Base-by-base conservation (phyloP, 2,888 invertebrate genomes). In the Philaethria dido region DNA sequence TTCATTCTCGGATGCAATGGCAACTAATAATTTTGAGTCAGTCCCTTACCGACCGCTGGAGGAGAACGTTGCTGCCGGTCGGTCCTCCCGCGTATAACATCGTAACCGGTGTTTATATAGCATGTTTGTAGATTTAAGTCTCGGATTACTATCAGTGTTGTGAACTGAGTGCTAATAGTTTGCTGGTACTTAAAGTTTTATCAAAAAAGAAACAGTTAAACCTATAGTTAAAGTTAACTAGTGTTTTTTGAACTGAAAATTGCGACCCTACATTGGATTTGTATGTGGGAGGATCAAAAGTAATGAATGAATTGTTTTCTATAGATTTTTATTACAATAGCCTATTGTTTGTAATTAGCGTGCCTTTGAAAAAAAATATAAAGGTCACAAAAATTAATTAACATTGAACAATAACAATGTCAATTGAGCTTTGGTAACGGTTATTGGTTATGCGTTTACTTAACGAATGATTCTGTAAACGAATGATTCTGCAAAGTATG, bases 1-100 rank as follows among this genome's bases (percentile, higher is more conserved):
- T 86, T 85, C 82, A 82, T 82, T 78, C 81, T 92, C 92, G 92
- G 90, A 85, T 89, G 91, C 91, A 91, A 87, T 89, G 89, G 90
- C 88, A 88, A 88, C 92, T 60, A 60, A 89, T 83, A 87, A 88
- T 85, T 89, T 86, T 76, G 82, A 87, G 85, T 78, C 92, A 92
- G 92, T 92, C 90, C 86, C 81, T 88, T 83, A 80, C 83, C 84
- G 84, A 79, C 82, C 84, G 84, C 78, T 79, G 82, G 75, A 82
- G 88, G 85, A 86, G 84, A 78, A 84, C 76, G 70, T 86, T 79
- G 87, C 77, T 81, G 85, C 75, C 82, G 83, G 80, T 74, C 80
- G 78, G 70, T 75, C 71, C 79, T 80, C 80, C 80, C 86, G 88
- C 86, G 86, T 80, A 83, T 25, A 86, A 92, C 84, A 90, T 89